Percentiles rank a stretch among this genome's conserved stretches.
Evolutionary conservation across 2,113 vertebrate species (phyloP).

Genomic region (Ctenomys sociabilis): DNA sequence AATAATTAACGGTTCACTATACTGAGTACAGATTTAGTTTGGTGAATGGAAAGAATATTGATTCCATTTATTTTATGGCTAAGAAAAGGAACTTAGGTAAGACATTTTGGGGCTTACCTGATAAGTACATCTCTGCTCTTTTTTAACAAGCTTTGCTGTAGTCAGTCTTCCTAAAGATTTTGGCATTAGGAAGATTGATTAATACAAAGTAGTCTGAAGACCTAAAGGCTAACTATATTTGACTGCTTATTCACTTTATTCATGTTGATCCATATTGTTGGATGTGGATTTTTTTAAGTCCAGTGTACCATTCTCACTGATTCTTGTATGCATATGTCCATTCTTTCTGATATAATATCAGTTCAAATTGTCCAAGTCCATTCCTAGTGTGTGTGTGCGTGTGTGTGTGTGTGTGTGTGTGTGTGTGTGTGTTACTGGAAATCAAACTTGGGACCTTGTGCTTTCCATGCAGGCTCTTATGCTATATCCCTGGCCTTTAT

Average conservation of each 20-base stretch:
- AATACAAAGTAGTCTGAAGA: background rate
- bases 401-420: too few species aligned
- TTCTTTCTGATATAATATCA: background rate
- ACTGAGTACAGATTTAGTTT: background rate
- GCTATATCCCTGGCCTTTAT: too few species aligned
- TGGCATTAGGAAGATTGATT: background rate
- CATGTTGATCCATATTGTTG: background rate
- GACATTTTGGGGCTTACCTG: background rate
- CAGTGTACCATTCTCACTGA: background rate
- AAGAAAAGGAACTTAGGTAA: background rate
- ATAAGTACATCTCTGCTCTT: background rate
- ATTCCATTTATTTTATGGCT: background rate
- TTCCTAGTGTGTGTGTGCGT: background rate
- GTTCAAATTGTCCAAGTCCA: background rate
- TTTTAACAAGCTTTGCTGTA: background rate
- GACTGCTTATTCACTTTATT: background rate
- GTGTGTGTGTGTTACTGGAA: too few species aligned
- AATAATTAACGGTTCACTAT: background rate
- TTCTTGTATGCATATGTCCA: background rate
- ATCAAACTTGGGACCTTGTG: too few species aligned
- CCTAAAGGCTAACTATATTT: background rate
- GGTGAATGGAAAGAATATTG: background rate
- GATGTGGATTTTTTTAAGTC: background rate
- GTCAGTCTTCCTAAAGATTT: background rate
- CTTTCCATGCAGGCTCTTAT: too few species aligned